phyloP scores from a whole-genome alignment of 2,113 vertebrate species.

The Choloepus hoffmanni region DNA sequence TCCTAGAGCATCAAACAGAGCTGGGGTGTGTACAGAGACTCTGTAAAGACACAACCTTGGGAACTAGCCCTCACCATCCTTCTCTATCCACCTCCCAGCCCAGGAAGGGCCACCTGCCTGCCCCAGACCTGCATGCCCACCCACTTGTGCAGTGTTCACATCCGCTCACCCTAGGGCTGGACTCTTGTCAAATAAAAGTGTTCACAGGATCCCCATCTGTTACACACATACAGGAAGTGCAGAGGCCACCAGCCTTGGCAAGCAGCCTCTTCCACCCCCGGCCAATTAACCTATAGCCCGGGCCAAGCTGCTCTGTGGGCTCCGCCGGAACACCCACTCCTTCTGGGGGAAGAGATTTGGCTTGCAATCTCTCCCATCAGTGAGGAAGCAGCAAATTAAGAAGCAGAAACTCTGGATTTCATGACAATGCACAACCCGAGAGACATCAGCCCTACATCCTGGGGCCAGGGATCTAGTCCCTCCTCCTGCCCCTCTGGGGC shows the following conservation, averaged over 20 bases:
- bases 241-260: background rate
- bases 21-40: background rate
- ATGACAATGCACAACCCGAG: background rate
- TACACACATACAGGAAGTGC: background rate
- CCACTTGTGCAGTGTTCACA: background rate
- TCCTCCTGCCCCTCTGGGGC: background rate
- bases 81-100: background rate
- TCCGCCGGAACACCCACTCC: background rate
- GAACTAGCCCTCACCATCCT: background rate
- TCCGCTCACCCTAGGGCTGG: background rate
- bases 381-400: conserved; percentile 40
- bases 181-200: conserved; percentile 7
- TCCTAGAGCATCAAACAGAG: background rate
- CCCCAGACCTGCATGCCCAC: background rate
- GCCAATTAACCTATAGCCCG: background rate
- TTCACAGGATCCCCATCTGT: background rate
- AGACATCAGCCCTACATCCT: background rate
- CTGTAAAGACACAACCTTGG: background rate
- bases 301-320: background rate
- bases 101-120: background rate
- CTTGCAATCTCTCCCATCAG: conserved; percentile 17
- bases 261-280: background rate
- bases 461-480: background rate
- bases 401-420: conserved; percentile 23
- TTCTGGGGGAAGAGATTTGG: conserved; percentile 44